Base-by-base conservation (phyloP, 2,797 vertebrate species). In the Microctenopoma lineatum region DNA sequence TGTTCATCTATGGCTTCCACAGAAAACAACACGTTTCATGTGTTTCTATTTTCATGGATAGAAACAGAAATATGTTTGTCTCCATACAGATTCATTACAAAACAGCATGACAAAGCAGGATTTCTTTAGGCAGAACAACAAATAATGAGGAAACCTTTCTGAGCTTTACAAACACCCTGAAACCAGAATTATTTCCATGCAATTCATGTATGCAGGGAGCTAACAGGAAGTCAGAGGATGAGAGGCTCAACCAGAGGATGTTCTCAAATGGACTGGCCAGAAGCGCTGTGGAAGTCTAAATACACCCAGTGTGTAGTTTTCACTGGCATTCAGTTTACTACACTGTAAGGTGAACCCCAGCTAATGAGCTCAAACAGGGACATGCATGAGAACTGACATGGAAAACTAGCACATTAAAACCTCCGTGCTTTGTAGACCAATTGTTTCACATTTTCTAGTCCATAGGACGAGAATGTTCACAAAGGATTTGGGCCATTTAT, bases 151-250 rank as follows among this genome's bases (percentile, higher is more conserved):
- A 9, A 7, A 50, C 12, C 5, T 16, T 29, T n/a, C 3, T 52
- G 3, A 29, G 14, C 15, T 2, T 52, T 16, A n/a, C 27, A 18
- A 50, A 46, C n/a, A 41, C 7, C 39, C 25, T 62, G 18, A 59
- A 45, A 38, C 44, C 9, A 4, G 3, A 29, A 66, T 62, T 11
- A 51, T 66, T 59, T 64, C 55, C 26, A 50, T 65, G 56, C 41
- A 32, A 44, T 63, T 44, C 3, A 27, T 38, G 16, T 70, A 39
- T 61, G 36, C 10, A 4, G 25, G 21, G 36, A 56, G 51, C 63
- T 51, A 45, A 74, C 70, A 66, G 70, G 76, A 81, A 82, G 60
- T 73, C 44, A 65, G 27, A 29, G 16, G 2, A 18, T 18, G 27
- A 29, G 27, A 29, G 27, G 27, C 27, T 51, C 57, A 61, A 48